These are phyloP conservation scores for Limnephilus lunatus DNA, from an alignment of 2,888 invertebrate species.

Conservation along the genomic window DNA sequence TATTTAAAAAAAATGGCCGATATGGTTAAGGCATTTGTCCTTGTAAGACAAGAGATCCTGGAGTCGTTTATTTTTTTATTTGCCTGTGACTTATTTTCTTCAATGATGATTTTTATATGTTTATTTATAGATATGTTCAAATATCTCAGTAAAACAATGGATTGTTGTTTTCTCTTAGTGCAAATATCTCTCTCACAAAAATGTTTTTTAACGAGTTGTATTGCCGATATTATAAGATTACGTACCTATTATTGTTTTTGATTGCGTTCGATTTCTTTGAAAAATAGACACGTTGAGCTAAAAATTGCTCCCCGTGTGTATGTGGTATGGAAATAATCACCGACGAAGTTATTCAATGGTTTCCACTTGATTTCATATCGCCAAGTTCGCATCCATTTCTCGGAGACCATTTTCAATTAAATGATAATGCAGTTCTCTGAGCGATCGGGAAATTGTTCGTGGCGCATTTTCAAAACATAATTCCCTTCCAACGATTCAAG, in stretches of 20 bases:
- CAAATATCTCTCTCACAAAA: too few relatives aligned
- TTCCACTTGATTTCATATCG: constrained; percentile 6
- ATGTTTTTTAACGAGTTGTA: too few relatives aligned
- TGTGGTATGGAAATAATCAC: neutral
- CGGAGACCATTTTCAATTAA: constrained; percentile 46
- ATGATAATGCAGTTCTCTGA: constrained; percentile 52
- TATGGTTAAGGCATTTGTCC: too few relatives aligned
- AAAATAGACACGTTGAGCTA: neutral
- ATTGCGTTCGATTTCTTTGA: neutral
- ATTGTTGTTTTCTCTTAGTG: too few relatives aligned
- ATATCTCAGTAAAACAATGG: too few relatives aligned
- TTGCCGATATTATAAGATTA: too few relatives aligned
- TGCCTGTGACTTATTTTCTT: too few relatives aligned
- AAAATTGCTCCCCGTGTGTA: neutral
- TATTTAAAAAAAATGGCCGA: too few relatives aligned
- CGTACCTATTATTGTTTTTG: neutral
- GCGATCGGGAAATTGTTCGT: constrained; percentile 44
- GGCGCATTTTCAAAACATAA: constrained; percentile 36
- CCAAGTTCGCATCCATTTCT: neutral
- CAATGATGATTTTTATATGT: too few relatives aligned
- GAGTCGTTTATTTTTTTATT: too few relatives aligned
- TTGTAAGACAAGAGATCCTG: too few relatives aligned
- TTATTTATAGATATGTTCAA: too few relatives aligned
- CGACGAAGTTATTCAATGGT: neutral
- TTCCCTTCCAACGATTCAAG: neutral